A percentile compares a stretch with the other conserved stretches of the same genome.
phyloP scores from a whole-genome alignment of 2,888 invertebrate genomes.

The Apamea crenata region DNA sequence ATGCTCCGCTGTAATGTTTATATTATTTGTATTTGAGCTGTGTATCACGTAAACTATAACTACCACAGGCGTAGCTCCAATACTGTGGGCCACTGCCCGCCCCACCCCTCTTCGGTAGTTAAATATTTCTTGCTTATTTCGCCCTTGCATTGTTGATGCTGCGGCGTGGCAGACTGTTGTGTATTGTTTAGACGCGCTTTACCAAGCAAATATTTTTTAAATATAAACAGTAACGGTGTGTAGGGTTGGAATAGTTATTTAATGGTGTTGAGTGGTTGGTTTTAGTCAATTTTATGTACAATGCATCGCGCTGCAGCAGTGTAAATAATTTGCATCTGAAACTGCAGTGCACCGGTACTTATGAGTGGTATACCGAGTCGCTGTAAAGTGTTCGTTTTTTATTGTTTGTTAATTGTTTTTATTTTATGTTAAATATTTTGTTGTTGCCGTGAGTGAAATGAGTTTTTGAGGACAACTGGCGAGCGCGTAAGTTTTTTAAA shows the following conservation, averaged over 20 bases:
- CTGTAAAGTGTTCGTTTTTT: constrained; percentile 84
- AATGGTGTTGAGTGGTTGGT: constrained; percentile 56
- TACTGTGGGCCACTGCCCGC: constrained; percentile 89
- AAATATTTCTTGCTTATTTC: constrained; percentile 91
- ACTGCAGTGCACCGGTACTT: constrained; percentile 85
- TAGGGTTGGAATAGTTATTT: constrained; percentile 54
- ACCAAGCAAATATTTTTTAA: constrained; percentile 81
- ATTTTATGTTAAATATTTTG: constrained; percentile 73
- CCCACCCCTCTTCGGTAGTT: constrained; percentile 89
- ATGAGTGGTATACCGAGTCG: constrained; percentile 87
- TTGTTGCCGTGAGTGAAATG: constrained; percentile 77
- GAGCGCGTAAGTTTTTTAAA: constrained; percentile 67
- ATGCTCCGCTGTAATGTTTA: constrained; percentile 90
- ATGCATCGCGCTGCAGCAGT: constrained; percentile 84
- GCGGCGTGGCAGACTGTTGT: constrained; percentile 89
- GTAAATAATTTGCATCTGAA: constrained; percentile 88
- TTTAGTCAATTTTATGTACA: constrained; percentile 68
- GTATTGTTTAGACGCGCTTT: constrained; percentile 88
- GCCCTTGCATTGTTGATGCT: constrained; percentile 90
- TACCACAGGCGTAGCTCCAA: constrained; percentile 90
- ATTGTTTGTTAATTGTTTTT: constrained; percentile 76
- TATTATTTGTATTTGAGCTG: constrained; percentile 91
- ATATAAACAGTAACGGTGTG: constrained; percentile 70
- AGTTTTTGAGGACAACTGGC: constrained; percentile 71
- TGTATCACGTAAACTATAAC: constrained; percentile 91